Evolutionary conservation across 2,888 invertebrate genomes (phyloP), one percentile per base, ranked within the genome.

Genomic region (Pilophorus perplexus): DNA sequence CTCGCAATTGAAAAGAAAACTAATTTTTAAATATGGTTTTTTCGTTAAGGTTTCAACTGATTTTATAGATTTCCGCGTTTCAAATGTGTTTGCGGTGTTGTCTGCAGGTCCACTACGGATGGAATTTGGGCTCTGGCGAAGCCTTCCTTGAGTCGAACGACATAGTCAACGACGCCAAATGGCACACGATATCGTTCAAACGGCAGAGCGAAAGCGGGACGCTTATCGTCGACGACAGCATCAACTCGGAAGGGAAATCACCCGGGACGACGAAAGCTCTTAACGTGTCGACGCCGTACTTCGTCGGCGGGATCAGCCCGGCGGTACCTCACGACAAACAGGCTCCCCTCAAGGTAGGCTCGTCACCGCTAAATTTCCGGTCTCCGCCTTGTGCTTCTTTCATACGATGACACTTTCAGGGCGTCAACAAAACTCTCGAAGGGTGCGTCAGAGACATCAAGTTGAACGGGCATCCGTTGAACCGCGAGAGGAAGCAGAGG

Each of bases 371-470:
- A 33, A 12, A 6, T 8, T 33, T 6, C 6, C 33, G 12, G 12
- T 33, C 33, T 8, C 33, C 6, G 6, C 12, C 33, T 33, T 33
- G 12, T 33, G 6, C 33, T 33, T 33, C 33, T 33, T 33, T n/a
- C n/a, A n/a, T n/a, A n/a, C n/a, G n/a, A n/a, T n/a, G n/a, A n/a
- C n/a, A n/a, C n/a, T n/a, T 72, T 62, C 79, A 84, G 84, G 82
- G 79, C 54, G 80, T 83, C 69, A 85, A 83, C 73, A 80, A 82
- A 50, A 84, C 88, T 28, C 93, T 92, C 77, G 85, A 84, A 72
- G 96, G 96, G 1, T 96, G 96, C 75, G 80, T 96, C 14, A 84
- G 85, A 60, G 87, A 90, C 50, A 82, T 93, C 66, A 80, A 82
- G 75, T 83, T 90, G 79, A 87, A 88, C 74, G 84, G 83, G 10